These are phyloP conservation scores for Clytia hemisphaerica DNA, from an alignment of 30 jellyfish, hydroid and myxozoan genomes.

Conservation along the genomic window DNA sequence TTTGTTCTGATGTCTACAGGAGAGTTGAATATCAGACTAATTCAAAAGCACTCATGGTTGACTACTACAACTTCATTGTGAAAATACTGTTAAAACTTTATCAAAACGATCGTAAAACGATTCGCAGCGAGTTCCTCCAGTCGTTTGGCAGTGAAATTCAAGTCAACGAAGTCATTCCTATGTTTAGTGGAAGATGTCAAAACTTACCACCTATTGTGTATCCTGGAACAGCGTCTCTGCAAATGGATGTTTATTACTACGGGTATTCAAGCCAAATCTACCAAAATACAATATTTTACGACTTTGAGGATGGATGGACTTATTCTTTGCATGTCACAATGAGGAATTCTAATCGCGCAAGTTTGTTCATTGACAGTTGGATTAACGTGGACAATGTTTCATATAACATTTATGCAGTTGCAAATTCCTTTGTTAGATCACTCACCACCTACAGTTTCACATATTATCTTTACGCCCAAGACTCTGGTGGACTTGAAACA, in stretches of 20 bases:
- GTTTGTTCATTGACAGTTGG: constrained; percentile 44
- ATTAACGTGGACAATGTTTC: constrained; percentile 47
- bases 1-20: constrained; percentile 40
- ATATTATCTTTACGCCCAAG: constrained; percentile 49
- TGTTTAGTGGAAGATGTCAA: constrained; percentile 51
- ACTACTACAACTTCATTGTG: constrained; percentile 35
- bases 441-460: neutral
- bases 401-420: constrained; percentile 41
- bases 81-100: constrained; percentile 41
- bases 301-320: constrained; percentile 78
- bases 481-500: constrained; percentile 53
- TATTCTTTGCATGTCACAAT: constrained; percentile 30
- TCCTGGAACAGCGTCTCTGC: constrained; percentile 6
- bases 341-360: neutral
- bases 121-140: constrained; percentile 33
- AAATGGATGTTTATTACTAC: constrained; percentile 18
- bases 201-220: constrained; percentile 60
- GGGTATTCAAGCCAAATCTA: constrained; percentile 38
- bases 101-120: constrained; percentile 53
- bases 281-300: constrained; percentile 42
- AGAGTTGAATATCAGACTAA: neutral
- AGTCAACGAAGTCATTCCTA: constrained; percentile 39
- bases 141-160: constrained; percentile 51
- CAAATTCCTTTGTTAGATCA: constrained; percentile 29
- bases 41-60: neutral